These are phyloP conservation scores for Saccopteryx leptura DNA, from an alignment of 2,113 vertebrate species.

Conservation along the genomic window DNA sequence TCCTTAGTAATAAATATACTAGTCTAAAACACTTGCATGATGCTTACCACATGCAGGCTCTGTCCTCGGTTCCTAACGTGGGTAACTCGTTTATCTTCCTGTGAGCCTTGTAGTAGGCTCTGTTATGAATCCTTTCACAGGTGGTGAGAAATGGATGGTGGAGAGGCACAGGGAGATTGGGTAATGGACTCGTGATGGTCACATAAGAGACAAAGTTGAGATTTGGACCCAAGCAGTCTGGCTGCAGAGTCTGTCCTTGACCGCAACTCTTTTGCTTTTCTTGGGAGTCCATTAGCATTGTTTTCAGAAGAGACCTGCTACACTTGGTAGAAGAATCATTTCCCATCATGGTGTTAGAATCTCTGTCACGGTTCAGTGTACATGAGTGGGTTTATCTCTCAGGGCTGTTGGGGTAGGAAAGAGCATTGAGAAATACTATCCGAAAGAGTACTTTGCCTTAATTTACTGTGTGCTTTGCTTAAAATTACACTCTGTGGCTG, in stretches of 20 bases:
- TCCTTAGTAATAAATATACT: not conserved
- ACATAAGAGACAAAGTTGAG: not conserved
- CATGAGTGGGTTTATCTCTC: not conserved
- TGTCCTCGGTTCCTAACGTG: not conserved
- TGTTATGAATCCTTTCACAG: not conserved
- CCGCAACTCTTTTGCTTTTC: not conserved
- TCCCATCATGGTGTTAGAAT: not conserved
- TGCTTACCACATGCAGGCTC: not conserved
- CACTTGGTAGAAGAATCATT: not conserved
- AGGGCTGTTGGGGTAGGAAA: not conserved
- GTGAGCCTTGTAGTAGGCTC: not conserved
- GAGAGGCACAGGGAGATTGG: not conserved
- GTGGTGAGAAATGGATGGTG: not conserved
- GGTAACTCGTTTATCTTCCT: not conserved
- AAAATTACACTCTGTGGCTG: not conserved
- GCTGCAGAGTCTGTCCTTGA: not conserved
- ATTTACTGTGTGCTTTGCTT: not conserved
- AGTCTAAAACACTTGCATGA: too few species aligned
- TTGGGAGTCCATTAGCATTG: not conserved
- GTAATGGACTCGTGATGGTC: not conserved
- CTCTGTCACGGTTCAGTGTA: not conserved
- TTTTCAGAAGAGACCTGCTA: not conserved
- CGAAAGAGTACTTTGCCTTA: not conserved
- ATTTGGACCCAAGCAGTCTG: not conserved
- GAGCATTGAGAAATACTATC: not conserved